phyloP scores from a whole-genome alignment of 2,113 vertebrate genomes.

The Vicugna pacos region DNA sequence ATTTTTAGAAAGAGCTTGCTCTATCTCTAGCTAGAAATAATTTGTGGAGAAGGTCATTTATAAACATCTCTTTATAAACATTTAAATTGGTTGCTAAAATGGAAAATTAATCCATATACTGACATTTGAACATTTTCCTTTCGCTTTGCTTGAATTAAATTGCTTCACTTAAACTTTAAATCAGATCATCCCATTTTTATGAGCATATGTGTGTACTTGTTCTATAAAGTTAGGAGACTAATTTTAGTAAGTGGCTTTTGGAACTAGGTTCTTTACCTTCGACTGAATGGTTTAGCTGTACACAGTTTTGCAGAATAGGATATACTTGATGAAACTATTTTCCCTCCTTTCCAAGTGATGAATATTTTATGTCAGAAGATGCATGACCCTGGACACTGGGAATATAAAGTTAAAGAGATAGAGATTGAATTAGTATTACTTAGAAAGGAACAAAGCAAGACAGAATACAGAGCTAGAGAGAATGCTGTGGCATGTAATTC shows the following conservation, averaged over 20 bases:
- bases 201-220: conserved; percentile 76
- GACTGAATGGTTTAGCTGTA: conserved; percentile 37
- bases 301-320: conserved; percentile 45
- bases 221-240: conserved; percentile 73
- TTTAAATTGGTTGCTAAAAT: conserved; percentile 71
- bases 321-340: conserved; percentile 52
- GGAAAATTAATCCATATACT: conserved; percentile 75
- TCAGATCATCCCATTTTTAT: conserved; percentile 68
- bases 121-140: conserved; percentile 77
- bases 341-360: conserved; percentile 24
- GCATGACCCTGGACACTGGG: background rate
- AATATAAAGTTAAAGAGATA: background rate
- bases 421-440: background rate
- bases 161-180: conserved; percentile 77
- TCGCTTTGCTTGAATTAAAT: conserved; percentile 76
- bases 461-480: background rate
- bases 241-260: conserved; percentile 77
- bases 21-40: conserved; percentile 41
- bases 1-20: conserved; percentile 56
- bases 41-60: conserved; percentile 67
- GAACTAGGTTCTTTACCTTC: conserved; percentile 72
- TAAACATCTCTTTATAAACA: conserved; percentile 69
- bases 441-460: conserved; percentile 1
- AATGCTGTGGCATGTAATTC: background rate
- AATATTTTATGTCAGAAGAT: background rate